Conservation (phyloP, 2,113 vertebrate species). For the Lophochroa leadbeateri region DNA sequence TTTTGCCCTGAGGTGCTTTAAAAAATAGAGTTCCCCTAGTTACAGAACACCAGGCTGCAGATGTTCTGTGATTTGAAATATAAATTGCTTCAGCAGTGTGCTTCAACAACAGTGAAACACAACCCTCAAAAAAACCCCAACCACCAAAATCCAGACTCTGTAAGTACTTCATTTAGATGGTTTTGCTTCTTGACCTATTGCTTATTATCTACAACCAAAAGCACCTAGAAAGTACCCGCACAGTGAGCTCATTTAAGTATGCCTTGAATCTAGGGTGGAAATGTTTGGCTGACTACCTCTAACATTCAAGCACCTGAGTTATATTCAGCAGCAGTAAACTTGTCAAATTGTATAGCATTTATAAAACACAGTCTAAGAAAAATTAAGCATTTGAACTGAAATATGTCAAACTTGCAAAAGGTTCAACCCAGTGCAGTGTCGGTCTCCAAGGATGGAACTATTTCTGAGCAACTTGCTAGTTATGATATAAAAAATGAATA, state of each 20-base stretch:
- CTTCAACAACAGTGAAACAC: not conserved
- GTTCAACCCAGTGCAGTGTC: not conserved
- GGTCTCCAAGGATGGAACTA: not conserved
- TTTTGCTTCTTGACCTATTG: not conserved
- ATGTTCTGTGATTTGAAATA: conserved; percentile 1
- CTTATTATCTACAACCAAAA: not conserved
- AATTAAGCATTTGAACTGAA: not conserved
- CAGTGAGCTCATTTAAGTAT: not conserved
- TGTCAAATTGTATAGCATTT: not conserved
- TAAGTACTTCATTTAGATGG: not conserved
- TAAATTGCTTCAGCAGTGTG: not conserved
- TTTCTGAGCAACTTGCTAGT: not conserved
- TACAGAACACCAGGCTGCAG: not conserved
- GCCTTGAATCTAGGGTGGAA: not conserved
- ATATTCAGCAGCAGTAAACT: not conserved
- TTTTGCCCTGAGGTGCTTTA: not conserved
- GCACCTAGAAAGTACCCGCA: not conserved
- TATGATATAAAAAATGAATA: not conserved
- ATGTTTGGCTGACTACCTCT: not conserved
- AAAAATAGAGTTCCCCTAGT: conserved; percentile 29
- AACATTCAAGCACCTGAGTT: not conserved
- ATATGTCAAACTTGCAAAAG: not conserved
- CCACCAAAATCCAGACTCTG: not conserved
- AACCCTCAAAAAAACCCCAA: not conserved
- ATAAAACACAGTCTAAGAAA: not conserved